Evolutionary conservation across 2,888 invertebrate species (phyloP).

Genomic region (Lycocerus yunnanus): DNA sequence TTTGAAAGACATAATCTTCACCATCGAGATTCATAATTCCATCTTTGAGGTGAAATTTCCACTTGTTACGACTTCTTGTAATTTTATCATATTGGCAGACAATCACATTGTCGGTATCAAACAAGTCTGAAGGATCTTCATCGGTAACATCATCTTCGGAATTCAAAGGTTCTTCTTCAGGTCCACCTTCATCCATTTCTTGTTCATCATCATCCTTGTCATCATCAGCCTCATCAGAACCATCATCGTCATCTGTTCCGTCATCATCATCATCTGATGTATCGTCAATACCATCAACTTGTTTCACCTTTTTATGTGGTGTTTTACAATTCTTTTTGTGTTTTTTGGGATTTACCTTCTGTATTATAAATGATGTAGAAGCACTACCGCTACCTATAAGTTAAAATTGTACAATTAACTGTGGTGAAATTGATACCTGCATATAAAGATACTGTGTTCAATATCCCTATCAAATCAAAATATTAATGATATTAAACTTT

Average conservation of each 20-base stretch:
- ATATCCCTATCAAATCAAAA: no score
- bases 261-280: constrained; percentile 78
- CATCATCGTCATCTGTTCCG: constrained; percentile 72
- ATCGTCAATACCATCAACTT: constrained; percentile 64
- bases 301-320: constrained; percentile 20
- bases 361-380: background rate
- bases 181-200: constrained; percentile 59
- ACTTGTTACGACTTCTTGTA: constrained; percentile 95
- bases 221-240: constrained; percentile 65
- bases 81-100: constrained; percentile 99
- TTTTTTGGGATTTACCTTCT: background rate
- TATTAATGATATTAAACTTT: no score
- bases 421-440: background rate
- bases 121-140: constrained; percentile 91
- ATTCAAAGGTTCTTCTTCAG: constrained; percentile 85
- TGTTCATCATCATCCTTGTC: constrained; percentile 57
- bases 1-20: constrained; percentile 98
- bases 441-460: no score
- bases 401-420: background rate
- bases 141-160: constrained; percentile 98
- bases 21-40: constrained; percentile 99
- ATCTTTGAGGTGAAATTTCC: constrained; percentile 99
- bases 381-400: background rate
- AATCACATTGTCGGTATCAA: constrained; percentile 98
- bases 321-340: constrained; percentile 18